Conservation (phyloP, 1,140 invertebrate genomes). For the Drosophila orosa region DNA sequence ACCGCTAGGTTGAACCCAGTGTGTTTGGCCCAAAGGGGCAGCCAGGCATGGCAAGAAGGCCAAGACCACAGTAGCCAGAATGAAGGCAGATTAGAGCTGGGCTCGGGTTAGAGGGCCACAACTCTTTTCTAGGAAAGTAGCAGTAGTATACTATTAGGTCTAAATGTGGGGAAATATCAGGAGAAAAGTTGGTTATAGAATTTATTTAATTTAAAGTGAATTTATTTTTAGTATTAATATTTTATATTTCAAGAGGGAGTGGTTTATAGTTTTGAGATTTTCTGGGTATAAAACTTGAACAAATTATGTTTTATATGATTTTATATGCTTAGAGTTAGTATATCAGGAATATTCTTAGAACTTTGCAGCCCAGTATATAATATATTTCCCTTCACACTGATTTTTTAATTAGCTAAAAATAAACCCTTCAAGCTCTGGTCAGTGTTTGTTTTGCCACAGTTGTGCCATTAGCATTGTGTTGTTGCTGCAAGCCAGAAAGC, state of each 20-base stretch:
- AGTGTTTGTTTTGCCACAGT: slow-evolving; percentile 46
- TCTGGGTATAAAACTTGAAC: neutral
- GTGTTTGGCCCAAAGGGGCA: slow-evolving; percentile 40
- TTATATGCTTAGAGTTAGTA: too few relatives aligned
- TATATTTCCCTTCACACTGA: neutral
- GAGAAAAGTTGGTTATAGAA: too few relatives aligned
- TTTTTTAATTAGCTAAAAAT: slow-evolving; percentile 4
- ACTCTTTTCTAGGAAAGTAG: neutral
- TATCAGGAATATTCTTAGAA: too few relatives aligned
- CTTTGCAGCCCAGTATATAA: neutral
- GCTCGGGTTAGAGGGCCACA: slow-evolving; percentile 9
- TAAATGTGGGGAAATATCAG: neutral
- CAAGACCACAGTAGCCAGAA: slow-evolving; percentile 37
- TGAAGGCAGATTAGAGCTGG: slow-evolving; percentile 6
- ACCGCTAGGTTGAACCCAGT: slow-evolving; percentile 21
- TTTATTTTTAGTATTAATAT: too few relatives aligned
- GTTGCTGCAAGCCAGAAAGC: slow-evolving; percentile 14
- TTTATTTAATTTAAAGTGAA: too few relatives aligned
- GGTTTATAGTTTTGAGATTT: neutral
- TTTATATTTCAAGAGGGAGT: neutral
- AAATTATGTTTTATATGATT: too few relatives aligned
- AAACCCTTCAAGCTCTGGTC: slow-evolving; percentile 4
- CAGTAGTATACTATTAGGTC: neutral
- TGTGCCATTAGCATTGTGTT: slow-evolving; percentile 32
- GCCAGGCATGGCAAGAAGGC: slow-evolving; percentile 34